Conservation (phyloP, 1,140 invertebrate genomes). For the Gonioctena quinquepunctata region DNA sequence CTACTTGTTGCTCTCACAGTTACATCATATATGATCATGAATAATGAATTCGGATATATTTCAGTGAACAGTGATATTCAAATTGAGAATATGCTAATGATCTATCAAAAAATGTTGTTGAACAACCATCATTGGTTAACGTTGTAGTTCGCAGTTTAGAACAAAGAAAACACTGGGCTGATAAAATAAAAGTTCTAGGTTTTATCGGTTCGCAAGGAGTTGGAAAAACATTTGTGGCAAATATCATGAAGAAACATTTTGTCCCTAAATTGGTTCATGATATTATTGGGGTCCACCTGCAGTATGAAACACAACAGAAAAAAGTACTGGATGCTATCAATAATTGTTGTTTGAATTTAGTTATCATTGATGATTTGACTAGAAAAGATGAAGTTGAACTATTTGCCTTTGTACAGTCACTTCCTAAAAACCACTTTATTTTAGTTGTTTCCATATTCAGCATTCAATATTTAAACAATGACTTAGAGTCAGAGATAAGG, state of each 20-base stretch:
- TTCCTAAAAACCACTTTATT: constrained; percentile 4
- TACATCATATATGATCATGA: background rate
- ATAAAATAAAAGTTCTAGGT: constrained; percentile 9
- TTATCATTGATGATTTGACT: constrained; percentile 21
- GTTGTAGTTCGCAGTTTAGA: constrained; percentile 2
- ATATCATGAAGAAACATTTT: constrained; percentile 15
- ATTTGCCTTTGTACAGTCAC: constrained; percentile 7
- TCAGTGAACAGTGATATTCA: constrained; percentile 10
- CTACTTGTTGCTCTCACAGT: background rate
- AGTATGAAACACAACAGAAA: background rate
- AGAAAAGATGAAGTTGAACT: background rate
- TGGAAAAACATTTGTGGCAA: constrained; percentile 17
- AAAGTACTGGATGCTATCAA: constrained; percentile 6
- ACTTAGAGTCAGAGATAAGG: constrained; percentile 5
- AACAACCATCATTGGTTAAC: background rate
- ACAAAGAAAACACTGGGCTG: background rate
- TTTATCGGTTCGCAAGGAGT: constrained; percentile 20
- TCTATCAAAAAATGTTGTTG: background rate
- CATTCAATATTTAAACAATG: constrained; percentile 1
- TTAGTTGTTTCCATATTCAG: constrained; percentile 13
- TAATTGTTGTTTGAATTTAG: constrained; percentile 19
- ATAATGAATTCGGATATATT: background rate
- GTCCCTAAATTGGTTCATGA: constrained; percentile 4
- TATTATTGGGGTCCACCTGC: background rate
- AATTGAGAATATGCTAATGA: constrained; percentile 1